Conservation (phyloP, 2,888 invertebrate species). For the Lasioglossum vierecki region DNA sequence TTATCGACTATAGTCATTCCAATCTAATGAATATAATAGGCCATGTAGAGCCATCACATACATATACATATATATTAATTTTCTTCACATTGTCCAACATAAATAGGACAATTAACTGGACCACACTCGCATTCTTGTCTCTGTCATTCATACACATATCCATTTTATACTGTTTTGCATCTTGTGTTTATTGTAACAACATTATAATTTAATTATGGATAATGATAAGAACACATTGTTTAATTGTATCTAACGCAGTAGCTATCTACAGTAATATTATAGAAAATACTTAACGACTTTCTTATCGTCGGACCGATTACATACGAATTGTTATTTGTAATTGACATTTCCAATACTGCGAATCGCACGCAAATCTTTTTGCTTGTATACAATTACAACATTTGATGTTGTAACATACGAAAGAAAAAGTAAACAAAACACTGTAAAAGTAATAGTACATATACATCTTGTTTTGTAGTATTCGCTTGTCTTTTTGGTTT, state of each 20-base stretch:
- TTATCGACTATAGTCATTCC: constrained; percentile 52
- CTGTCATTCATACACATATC: constrained; percentile 41
- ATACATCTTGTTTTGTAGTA: constrained; percentile 24
- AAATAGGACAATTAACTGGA: constrained; percentile 48
- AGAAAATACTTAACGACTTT: constrained; percentile 77
- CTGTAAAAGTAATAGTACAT: background rate
- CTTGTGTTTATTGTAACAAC: constrained; percentile 56
- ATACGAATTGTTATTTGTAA: constrained; percentile 69
- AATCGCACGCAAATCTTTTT: constrained; percentile 62
- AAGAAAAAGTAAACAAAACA: constrained; percentile 18
- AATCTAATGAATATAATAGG: constrained; percentile 67
- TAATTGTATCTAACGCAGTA: constrained; percentile 73
- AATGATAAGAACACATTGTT: constrained; percentile 78
- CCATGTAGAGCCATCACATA: constrained; percentile 69
- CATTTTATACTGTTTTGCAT: constrained; percentile 45
- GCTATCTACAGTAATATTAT: constrained; percentile 75
- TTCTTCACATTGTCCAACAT: constrained; percentile 39
- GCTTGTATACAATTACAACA: constrained; percentile 21
- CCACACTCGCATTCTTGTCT: constrained; percentile 39
- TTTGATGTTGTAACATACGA: constrained; percentile 24
- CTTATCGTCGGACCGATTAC: constrained; percentile 66
- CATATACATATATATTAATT: constrained; percentile 58
- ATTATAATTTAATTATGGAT: constrained; percentile 70
- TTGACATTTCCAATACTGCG: constrained; percentile 78
- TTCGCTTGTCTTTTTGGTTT: constrained; percentile 11